Evolutionary conservation across 2,888 invertebrate species (phyloP).

Genomic region (Syritta pipiens): DNA sequence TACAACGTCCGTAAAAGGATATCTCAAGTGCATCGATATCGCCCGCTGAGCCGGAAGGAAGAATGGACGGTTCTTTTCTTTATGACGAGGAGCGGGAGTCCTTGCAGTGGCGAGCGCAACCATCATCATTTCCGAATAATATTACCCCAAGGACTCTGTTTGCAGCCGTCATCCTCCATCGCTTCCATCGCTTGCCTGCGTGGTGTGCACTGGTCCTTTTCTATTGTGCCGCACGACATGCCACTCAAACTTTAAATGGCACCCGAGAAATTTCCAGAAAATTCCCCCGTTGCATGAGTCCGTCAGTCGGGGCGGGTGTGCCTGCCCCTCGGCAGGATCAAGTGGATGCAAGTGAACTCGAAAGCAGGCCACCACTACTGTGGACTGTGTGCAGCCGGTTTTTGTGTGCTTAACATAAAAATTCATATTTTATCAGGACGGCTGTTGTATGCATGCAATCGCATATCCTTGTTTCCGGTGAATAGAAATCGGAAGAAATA

Average conservation of each 20-base stretch:
- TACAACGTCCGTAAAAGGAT: neutral
- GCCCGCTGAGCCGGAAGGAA: slow-evolving; percentile 22
- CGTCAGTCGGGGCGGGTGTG: slow-evolving; percentile 11
- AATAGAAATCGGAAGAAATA: slow-evolving; percentile 66
- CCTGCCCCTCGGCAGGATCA: slow-evolving; percentile 33
- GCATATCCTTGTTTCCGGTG: slow-evolving; percentile 67
- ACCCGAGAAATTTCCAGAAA: slow-evolving; percentile 52
- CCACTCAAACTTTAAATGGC: slow-evolving; percentile 53
- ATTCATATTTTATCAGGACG: slow-evolving; percentile 64
- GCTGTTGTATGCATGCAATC: slow-evolving; percentile 64
- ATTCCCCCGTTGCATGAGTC: slow-evolving; percentile 41
- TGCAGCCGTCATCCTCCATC: slow-evolving; percentile 9
- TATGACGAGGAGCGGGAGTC: neutral
- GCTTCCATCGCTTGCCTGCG: neutral
- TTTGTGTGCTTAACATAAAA: slow-evolving; percentile 58
- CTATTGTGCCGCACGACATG: slow-evolving; percentile 47
- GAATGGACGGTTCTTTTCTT: slow-evolving; percentile 17
- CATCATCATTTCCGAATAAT: slow-evolving; percentile 51
- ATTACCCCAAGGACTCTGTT: slow-evolving; percentile 46
- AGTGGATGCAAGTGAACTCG: slow-evolving; percentile 41
- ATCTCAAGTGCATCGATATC: slow-evolving; percentile 49
- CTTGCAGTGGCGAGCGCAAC: slow-evolving; percentile 32
- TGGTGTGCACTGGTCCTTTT: neutral
- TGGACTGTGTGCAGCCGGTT: slow-evolving; percentile 17
- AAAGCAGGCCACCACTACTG: slow-evolving; percentile 30